phyloP scores from a whole-genome alignment of 2,797 vertebrate genomes.

The Pantherophis alleghaniensis region DNA sequence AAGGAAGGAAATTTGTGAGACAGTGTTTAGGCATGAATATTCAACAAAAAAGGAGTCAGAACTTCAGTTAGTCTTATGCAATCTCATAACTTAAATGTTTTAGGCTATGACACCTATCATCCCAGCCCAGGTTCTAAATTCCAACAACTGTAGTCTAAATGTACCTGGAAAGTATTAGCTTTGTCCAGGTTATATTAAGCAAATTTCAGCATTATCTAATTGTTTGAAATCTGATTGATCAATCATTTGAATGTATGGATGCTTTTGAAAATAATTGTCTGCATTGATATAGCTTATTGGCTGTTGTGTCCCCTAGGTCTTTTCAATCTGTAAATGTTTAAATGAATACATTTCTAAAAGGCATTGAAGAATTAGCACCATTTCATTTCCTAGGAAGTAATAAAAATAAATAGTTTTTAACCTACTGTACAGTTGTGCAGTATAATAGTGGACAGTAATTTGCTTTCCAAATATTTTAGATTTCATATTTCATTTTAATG shows the following conservation, averaged over 20 bases:
- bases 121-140: neutral
- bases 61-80: neutral
- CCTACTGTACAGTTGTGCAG: neutral
- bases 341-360: neutral
- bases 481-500: neutral
- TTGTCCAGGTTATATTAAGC: neutral
- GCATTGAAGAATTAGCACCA: neutral
- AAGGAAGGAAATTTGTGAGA: neutral
- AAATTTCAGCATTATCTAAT: neutral
- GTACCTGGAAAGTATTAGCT: too few species aligned
- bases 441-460: neutral
- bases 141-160: neutral
- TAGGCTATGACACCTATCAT: neutral
- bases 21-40: neutral
- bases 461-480: neutral
- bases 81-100: neutral
- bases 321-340: conserved; percentile 2
- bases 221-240: neutral
- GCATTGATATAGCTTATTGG: neutral
- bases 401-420: neutral
- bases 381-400: neutral
- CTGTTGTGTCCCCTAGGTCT: neutral
- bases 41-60: neutral
- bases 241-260: neutral
- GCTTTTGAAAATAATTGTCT: neutral